Evolutionary conservation across 1,140 invertebrate species (phyloP), one percentile per base, ranked within the genome.

Genomic region (Nephotettix cincticeps): DNA sequence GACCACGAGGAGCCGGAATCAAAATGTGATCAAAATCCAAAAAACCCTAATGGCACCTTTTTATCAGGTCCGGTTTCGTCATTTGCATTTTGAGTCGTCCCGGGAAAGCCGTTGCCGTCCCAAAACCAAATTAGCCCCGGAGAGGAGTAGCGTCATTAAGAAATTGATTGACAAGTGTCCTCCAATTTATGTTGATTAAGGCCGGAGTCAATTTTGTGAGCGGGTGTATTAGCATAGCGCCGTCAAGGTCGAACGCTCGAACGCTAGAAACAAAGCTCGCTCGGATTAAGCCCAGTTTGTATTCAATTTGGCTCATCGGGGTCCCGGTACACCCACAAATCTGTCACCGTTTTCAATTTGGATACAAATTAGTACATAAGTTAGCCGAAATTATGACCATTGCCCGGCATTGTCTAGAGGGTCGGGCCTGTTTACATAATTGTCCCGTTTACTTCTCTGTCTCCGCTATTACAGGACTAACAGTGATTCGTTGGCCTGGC

Each of bases 351-450:
- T 61, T 61, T 61, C 56, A 61, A 61, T 61, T 61, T 61, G 56
- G 56, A 61, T 61, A 61, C 56, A 61, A 61, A 61, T 61, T 61
- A 61, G 56, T 61, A 61, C 56, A 61, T 61, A 61, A 61, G 21
- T 61, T 61, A 61, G 23, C 25, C 56, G 56, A 29, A 61, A 25
- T 61, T 61, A 61, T 61, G 56, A 61, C 28, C 56, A 61, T 28
- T 61, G 56, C 25, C 9, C 6, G 23, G 14, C 56, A 61, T 61
- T 61, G 56, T 61, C 23, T 61, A 6, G 21, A 27, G 27, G 25
- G n/a, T n/a, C n/a, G n/a, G n/a, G n/a, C n/a, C n/a, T n/a, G n/a
- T 61, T 61, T 27, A 61, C 56, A 61, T 61, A 61, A 61, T 61
- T 61, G 56, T 23, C 14, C 25, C 56, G 25, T 61, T 51, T 51